phyloP scores from a whole-genome alignment of 2,797 vertebrate species.

The Octomys mimax region DNA sequence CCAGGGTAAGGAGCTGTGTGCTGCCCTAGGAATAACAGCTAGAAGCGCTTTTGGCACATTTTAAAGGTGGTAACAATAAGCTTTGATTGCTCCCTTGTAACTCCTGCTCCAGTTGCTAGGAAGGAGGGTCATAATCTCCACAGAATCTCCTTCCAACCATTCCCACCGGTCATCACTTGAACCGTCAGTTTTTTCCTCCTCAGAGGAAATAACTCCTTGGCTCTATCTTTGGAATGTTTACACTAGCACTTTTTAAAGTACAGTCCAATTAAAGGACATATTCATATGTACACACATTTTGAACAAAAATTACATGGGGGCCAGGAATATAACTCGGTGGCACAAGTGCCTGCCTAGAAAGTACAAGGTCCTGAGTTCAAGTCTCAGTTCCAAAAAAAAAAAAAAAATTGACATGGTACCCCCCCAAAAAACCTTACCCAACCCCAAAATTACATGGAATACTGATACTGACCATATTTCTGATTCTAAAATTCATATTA shows the following conservation, averaged over 20 bases:
- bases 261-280: neutral
- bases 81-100: slow-evolving; percentile 40
- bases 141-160: neutral
- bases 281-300: neutral
- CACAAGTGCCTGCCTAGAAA: too few species aligned
- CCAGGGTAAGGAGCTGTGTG: neutral
- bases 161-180: neutral
- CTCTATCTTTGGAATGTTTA: neutral
- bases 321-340: too few species aligned
- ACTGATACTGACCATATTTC: neutral
- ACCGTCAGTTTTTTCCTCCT: neutral
- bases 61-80: neutral
- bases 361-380: too few species aligned
- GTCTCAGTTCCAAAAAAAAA: too few species aligned
- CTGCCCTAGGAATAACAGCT: neutral
- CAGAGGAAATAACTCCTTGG: slow-evolving; percentile 1
- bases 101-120: neutral
- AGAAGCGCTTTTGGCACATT: neutral
- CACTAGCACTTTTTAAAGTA: slow-evolving; percentile 35
- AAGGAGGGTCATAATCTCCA: neutral
- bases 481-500: slow-evolving; percentile 46
- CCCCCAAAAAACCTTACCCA: too few species aligned
- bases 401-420: too few species aligned
- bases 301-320: neutral
- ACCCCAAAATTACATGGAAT: neutral